Evolutionary conservation across 64 coral and sea anemone species (phyloP), one percentile per base, ranked within the genome.

Genomic region (Stichodactyla helianthus): DNA sequence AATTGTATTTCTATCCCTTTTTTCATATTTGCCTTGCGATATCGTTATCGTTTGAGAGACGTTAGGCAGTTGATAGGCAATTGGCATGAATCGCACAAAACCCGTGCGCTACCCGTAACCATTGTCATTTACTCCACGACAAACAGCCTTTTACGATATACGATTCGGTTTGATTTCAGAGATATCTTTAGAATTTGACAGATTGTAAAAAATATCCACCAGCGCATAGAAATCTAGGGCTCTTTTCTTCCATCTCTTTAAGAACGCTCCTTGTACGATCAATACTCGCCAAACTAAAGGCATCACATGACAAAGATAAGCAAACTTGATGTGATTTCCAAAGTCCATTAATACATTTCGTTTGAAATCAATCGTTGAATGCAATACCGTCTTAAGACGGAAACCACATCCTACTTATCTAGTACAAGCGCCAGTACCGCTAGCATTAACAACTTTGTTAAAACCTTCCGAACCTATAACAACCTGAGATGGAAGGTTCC

Each of bases 261-360:
- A 27, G 23, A 11, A 19, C 25, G 12, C 22, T 23, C 25, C 68
- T 31, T 74, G 25, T n/a, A 13, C 68, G 23, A 23, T 31, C 68
- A 74, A 74, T 74, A 74, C 68, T 28, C n/a, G n/a, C 5, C 1
- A 23, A 26, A 74, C n/a, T 74, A 74, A 58, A 74, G 68, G 25
- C 68, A 27, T 28, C 27, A 58, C 55, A 58, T 15, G 55, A 11
- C 55, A 58, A 9, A 74, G 68, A 74, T 74, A 74, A 74, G 68
- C 7, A 74, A 12, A 7, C 1, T 14, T 74, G 68, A 74, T 74
- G 68, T 74, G 68, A 74, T 74, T 74, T 74, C 68, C 25, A 74
- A 74, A 74, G 22, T 74, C 68, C 68, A 74, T 74, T 74, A 27
- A 74, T 74, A 74, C 25, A 31, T 74, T 74, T 74, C 68, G 12